These are phyloP conservation scores for Sphinx pinastri DNA, from an alignment of 2,888 invertebrate genomes.

Conservation along the genomic window DNA sequence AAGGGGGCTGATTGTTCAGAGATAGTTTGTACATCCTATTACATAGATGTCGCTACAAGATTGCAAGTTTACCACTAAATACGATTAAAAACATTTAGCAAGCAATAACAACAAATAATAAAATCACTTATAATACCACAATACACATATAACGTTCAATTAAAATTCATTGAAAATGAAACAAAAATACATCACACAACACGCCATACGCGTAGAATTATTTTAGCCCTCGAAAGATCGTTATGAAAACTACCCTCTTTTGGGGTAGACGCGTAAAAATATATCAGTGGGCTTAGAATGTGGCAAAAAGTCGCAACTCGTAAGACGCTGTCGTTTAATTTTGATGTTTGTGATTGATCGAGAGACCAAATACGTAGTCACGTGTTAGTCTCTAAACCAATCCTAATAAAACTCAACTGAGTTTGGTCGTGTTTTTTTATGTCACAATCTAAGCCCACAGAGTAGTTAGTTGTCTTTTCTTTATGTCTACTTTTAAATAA, in stretches of 20 bases:
- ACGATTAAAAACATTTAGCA: slow-evolving; percentile 32
- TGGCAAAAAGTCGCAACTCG: too few species aligned
- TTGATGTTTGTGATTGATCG: too few species aligned
- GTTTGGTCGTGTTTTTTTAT: too few species aligned
- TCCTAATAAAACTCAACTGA: too few species aligned
- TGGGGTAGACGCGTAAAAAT: not conserved
- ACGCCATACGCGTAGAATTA: slow-evolving; percentile 37
- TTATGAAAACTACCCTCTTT: slow-evolving; percentile 5
- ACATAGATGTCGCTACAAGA: slow-evolving; percentile 11
- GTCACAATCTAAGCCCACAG: too few species aligned
- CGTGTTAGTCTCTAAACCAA: too few species aligned
- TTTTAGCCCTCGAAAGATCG: slow-evolving; percentile 27
- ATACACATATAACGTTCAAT: slow-evolving; percentile 54
- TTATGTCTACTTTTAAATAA: too few species aligned
- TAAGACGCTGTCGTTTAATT: too few species aligned
- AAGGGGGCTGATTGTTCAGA: not conserved
- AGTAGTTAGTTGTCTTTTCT: too few species aligned
- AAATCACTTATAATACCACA: slow-evolving; percentile 35
- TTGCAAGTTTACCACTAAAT: slow-evolving; percentile 19
- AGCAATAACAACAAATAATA: slow-evolving; percentile 49
- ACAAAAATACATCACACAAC: slow-evolving; percentile 42
- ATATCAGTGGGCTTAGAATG: too few species aligned
- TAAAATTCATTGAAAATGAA: slow-evolving; percentile 49
- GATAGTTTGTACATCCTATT: slow-evolving; percentile 32
- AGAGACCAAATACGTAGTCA: too few species aligned